Base-by-base conservation (phyloP, 1,140 invertebrate species). In the Lordiphosa stackelbergi region DNA sequence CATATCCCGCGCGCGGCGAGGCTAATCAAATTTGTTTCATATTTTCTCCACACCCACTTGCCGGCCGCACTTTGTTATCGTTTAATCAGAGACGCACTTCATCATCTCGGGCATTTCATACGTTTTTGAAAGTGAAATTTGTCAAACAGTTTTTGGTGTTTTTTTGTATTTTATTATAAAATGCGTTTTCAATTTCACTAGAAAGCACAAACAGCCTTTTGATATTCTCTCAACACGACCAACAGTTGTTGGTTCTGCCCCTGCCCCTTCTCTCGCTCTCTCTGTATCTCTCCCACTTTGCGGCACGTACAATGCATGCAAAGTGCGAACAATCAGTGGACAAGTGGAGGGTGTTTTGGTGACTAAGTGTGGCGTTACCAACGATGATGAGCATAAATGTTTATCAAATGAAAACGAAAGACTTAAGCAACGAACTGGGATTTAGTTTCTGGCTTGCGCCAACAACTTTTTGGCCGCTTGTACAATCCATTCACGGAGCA, bases 161-260 rank as follows among this genome's bases (percentile, higher is more conserved):
- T 22, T 19, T 16, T 19, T 31, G 12, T 22, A 13, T 19, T 16
- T 42, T 73, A 53, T 69, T 72, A 69, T 73, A 69, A 69, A 78
- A 69, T 81, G 48, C 49, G 75, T 83, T 81, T 81, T 81, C 75
- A 81, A 81, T 81, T 81, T 81, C 75, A 81, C 71, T 81, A 72
- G 77, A 81, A 81, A 83, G 77, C 75, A 56, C 37, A 38, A 47
- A 60, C 38, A 22, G 40, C 72, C 46, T 81, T 53, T 83, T 75
- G 63, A 75, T 83, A 81, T 81, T 81, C 75, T 81, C 61, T 48
- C 43, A 56, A 56, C 24, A 46, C 43, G 28, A 45, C 46, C 47
- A 22, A 4, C 31, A 28, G 22, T 11, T 41, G 16, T 13, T 13
- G 16, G 38, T 19, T 5, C 12, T 2, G 6, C 19, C 10, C 10